Evolutionary conservation across 2,888 invertebrate species (phyloP).

Genomic region (Marronus borbonicus): DNA sequence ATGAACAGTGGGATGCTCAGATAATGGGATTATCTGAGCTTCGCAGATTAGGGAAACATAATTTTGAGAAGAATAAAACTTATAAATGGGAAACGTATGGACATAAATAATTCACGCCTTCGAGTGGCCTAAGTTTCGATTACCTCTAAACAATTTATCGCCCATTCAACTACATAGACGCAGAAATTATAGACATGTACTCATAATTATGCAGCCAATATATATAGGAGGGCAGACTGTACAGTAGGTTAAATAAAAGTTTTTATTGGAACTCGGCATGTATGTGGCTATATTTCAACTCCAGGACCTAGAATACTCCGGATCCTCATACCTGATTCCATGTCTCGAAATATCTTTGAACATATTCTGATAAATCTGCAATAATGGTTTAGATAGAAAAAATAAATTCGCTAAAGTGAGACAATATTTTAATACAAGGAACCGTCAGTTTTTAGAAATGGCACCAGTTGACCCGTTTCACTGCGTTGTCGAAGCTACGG

Average conservation of each 20-base stretch:
- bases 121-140: background rate
- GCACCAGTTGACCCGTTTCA: background rate
- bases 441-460: background rate
- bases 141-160: background rate
- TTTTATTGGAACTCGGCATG: too few relatives aligned
- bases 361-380: too few relatives aligned
- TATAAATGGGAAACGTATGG: background rate
- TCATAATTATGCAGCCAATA: background rate
- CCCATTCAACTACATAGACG: background rate
- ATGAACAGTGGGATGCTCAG: background rate
- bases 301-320: too few relatives aligned
- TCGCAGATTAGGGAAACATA: background rate
- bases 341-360: too few relatives aligned
- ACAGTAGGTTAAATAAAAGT: background rate
- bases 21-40: background rate
- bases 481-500: background rate
- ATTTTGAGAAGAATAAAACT: background rate
- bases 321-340: too few relatives aligned
- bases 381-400: too few relatives aligned
- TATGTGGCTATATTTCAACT: too few relatives aligned
- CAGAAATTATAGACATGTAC: background rate
- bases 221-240: background rate
- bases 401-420: too few relatives aligned
- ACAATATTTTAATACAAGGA: too few relatives aligned
- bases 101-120: background rate